These are phyloP conservation scores for Meda fulgida DNA, from an alignment of 2,797 vertebrate species.

Conservation along the genomic window DNA sequence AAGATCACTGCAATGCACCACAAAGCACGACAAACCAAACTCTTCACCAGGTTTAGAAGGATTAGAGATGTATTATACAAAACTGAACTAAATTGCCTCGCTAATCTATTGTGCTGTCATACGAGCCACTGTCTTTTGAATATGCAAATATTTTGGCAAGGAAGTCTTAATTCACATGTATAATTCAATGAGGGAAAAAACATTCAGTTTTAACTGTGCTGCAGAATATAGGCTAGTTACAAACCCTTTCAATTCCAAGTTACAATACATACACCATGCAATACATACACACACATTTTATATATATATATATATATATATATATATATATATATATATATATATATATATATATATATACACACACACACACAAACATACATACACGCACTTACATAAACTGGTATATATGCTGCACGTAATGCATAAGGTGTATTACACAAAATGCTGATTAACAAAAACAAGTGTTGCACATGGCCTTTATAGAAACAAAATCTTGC, in stretches of 20 bases:
- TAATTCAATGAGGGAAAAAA: neutral
- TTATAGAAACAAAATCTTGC: too few relatives aligned
- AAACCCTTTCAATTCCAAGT: too few relatives aligned
- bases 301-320: too few relatives aligned
- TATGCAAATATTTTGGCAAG: neutral
- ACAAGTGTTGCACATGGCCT: neutral
- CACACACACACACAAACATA: too few relatives aligned
- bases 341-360: too few relatives aligned
- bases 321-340: too few relatives aligned
- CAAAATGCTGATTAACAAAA: neutral
- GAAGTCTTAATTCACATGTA: neutral
- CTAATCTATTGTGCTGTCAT: neutral
- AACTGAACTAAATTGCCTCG: neutral
- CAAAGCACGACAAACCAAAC: conserved; percentile 31
- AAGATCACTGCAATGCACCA: conserved; percentile 66
- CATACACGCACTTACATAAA: too few relatives aligned
- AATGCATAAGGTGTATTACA: neutral
- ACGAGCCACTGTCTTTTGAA: neutral
- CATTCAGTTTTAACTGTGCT: neutral
- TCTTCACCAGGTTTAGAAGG: neutral
- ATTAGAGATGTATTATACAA: neutral
- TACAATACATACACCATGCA: too few relatives aligned
- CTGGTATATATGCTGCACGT: neutral
- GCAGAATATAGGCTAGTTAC: too few relatives aligned
- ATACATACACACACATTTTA: neutral